Evolutionary conservation across 2,113 vertebrate species (phyloP).

Genomic region (Oreochromis spilurus): DNA sequence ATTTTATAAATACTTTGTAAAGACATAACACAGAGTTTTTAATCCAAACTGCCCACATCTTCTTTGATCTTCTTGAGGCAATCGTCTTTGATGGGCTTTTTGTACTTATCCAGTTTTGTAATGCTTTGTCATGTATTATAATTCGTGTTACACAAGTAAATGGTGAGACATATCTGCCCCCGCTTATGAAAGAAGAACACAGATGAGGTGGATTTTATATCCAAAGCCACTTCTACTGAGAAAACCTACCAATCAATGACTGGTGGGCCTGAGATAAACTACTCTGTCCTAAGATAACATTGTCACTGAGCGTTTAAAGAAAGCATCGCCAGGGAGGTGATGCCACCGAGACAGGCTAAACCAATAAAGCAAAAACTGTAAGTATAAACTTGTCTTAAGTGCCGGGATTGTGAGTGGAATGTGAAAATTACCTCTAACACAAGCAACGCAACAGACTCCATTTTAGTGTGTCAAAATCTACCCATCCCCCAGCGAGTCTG

Average conservation of each 20-base stretch:
- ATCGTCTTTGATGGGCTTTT: neutral
- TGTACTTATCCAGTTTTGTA: neutral
- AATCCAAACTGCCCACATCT: neutral
- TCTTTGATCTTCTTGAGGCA: neutral
- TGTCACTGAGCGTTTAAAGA: neutral
- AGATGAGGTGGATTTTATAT: neutral
- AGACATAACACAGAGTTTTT: neutral
- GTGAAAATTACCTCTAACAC: neutral
- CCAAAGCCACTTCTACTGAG: neutral
- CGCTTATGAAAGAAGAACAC: neutral
- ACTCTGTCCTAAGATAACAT: neutral
- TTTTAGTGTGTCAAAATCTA: constrained; percentile 17
- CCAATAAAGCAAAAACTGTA: neutral
- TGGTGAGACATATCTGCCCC: neutral
- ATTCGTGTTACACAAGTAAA: neutral
- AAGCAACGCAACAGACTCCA: constrained; percentile 19
- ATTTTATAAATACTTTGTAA: neutral
- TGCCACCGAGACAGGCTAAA: neutral
- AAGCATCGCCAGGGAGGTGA: neutral
- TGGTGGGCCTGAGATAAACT: neutral
- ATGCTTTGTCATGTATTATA: neutral
- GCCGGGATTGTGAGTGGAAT: neutral
- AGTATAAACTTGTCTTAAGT: neutral
- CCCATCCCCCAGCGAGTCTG: constrained; percentile 25
- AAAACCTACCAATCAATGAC: neutral